Evolutionary conservation across 2,888 invertebrate genomes (phyloP).

Genomic region (Cantharis nigra): DNA sequence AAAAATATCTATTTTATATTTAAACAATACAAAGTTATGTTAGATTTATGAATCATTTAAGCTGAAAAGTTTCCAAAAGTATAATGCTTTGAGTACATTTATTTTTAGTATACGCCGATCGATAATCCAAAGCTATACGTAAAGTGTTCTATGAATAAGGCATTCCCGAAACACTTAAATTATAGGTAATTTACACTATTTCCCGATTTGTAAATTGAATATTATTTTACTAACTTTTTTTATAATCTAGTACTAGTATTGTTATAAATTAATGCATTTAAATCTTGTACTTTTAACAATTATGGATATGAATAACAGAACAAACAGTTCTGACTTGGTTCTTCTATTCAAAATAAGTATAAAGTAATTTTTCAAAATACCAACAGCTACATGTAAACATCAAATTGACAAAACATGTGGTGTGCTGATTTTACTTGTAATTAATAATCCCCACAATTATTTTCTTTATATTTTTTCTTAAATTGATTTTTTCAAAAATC

Average conservation of each 20-base stretch:
- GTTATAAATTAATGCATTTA: no score
- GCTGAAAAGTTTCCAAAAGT: conserved; percentile 13
- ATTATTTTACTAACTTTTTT: not conserved
- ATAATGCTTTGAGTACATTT: conserved; percentile 12
- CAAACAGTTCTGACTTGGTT: no score
- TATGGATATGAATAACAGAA: no score
- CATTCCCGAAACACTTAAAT: not conserved
- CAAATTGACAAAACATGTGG: no score
- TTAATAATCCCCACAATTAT: no score
- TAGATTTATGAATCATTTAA: not conserved
- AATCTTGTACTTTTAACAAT: no score
- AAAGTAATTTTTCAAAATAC: no score
- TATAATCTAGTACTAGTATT: not conserved
- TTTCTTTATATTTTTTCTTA: no score
- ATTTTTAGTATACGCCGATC: conserved; percentile 8
- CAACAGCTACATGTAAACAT: no score
- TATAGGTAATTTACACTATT: not conserved
- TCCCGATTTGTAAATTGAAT: not conserved
- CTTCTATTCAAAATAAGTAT: no score
- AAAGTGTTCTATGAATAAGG: conserved; percentile 7
- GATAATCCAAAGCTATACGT: conserved; percentile 11
- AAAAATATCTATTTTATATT: not conserved
- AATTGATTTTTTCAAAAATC: no score
- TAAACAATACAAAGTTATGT: not conserved
- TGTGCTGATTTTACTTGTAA: no score